Base-by-base conservation (phyloP, 1,140 invertebrate genomes). In the Penaeus japonicus region DNA sequence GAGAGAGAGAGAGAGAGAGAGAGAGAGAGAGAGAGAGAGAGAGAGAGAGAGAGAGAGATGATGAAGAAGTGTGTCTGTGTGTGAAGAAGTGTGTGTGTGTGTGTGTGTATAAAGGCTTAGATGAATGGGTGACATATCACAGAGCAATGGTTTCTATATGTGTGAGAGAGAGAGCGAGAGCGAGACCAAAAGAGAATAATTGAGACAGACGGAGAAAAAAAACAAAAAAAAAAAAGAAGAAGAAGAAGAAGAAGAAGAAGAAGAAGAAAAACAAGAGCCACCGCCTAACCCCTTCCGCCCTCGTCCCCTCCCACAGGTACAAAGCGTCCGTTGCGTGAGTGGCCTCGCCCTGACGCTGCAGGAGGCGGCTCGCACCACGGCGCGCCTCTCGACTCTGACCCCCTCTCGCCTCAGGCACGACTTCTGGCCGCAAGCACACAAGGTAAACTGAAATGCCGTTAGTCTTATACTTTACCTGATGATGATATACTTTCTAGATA, bases 381-480 rank as follows among this genome's bases (percentile, higher is more conserved):
- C 86, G 17, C 81, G 89, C 15, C 86, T 90, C 70, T 87, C 85
- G 24, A 88, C 87, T 20, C 85, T 90, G 1, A 88, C 86, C 20
- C 83, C 85, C n/a, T 88, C 89, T 3, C 82, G 82, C 12, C 82
- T 90, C 39, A 79, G 89, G 17, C 70, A 73, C 12, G 89, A 90
- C 57, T 90, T 90, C 86, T 90, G 89, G 89, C 89, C 89, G 10
- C 73, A 90, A n/a, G 78, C 79, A n/a, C 89, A 90, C 77, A 84
- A 90, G 82, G 89, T 88, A 70, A 59, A 55, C 39, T 35, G 4
- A 35, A 27, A 12, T 3, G 20, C n/a, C n/a, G 79, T 4, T 22
- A 70, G 17, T 27, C 24, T 24, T n/a, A 5, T 73, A 4, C 17
- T 30, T 27, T 30, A 30, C 17, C 24, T 73, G 65, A 17, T 4